These are phyloP conservation scores for Dolichopus griseipennis DNA, from an alignment of 2,888 invertebrate genomes.

Conservation along the genomic window DNA sequence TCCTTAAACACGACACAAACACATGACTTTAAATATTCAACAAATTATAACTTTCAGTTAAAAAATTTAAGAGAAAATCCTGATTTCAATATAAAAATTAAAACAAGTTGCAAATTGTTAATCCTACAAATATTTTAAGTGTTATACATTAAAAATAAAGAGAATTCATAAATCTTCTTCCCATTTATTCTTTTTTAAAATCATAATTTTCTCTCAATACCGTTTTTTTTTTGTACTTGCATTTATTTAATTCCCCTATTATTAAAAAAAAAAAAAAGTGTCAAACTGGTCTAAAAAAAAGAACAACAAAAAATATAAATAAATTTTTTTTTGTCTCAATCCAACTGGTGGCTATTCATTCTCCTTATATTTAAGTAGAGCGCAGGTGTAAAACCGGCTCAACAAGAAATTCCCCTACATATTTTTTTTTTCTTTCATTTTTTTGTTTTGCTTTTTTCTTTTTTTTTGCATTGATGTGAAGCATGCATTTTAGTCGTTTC, in stretches of 20 bases:
- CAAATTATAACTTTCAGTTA: background rate
- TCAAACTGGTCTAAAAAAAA: background rate
- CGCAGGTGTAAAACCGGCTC: conserved; percentile 4
- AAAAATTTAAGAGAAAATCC: background rate
- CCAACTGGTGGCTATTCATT: background rate
- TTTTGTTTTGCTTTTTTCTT: background rate
- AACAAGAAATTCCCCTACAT: conserved; percentile 1
- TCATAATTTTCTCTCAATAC: background rate
- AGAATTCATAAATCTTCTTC: background rate
- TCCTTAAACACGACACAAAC: background rate
- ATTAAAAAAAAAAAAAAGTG: no score
- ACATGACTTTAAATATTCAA: background rate
- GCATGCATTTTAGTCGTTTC: no score
- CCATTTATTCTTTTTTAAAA: background rate
- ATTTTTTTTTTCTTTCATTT: background rate
- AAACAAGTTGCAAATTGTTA: background rate
- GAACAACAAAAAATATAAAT: no score
- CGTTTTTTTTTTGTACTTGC: background rate
- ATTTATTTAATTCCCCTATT: no score
- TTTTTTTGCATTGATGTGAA: background rate
- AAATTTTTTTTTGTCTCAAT: background rate
- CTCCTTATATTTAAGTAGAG: background rate
- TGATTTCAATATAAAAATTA: background rate
- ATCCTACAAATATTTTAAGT: background rate
- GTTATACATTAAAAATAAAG: no score